Evolutionary conservation across 2,888 invertebrate genomes (phyloP).

Genomic region (Celastrina argiolus): DNA sequence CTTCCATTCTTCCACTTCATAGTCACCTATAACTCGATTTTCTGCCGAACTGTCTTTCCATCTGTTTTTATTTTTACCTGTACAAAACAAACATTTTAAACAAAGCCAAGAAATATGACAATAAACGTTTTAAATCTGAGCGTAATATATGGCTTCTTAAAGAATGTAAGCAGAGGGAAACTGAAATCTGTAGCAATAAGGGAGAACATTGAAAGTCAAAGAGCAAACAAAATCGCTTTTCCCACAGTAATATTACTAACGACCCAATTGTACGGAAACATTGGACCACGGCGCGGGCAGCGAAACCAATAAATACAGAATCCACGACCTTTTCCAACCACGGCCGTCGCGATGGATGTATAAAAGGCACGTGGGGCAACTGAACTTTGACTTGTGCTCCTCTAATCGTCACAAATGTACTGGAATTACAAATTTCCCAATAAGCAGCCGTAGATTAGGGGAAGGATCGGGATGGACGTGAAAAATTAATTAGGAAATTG

Average conservation of each 20-base stretch:
- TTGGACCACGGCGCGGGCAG: conserved; percentile 54
- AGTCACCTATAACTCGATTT: conserved; percentile 81
- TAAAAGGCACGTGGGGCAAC: conserved; percentile 53
- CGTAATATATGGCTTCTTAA: conserved; percentile 59
- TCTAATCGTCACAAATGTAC: conserved; percentile 54
- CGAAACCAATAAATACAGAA: conserved; percentile 75
- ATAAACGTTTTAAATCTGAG: conserved; percentile 56
- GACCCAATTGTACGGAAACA: conserved; percentile 73
- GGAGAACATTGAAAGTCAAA: conserved; percentile 69
- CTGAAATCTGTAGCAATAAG: conserved; percentile 70
- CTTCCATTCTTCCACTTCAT: conserved; percentile 86
- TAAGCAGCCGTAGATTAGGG: conserved; percentile 36
- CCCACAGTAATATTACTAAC: conserved; percentile 75
- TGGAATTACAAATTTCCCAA: conserved; percentile 48
- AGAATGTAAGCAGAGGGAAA: conserved; percentile 51
- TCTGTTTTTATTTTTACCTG: conserved; percentile 79
- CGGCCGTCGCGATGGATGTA: conserved; percentile 55
- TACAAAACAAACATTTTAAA: conserved; percentile 32
- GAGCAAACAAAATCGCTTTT: conserved; percentile 73
- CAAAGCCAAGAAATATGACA: conserved; percentile 37
- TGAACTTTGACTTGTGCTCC: conserved; percentile 53
- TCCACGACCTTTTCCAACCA: conserved; percentile 54
- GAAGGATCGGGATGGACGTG: conserved; percentile 45
- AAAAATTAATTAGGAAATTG: conserved; percentile 51
- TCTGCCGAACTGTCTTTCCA: conserved; percentile 77